phyloP scores from a whole-genome alignment of 1,140 invertebrate species.

The Pachypeltis micranthus region DNA sequence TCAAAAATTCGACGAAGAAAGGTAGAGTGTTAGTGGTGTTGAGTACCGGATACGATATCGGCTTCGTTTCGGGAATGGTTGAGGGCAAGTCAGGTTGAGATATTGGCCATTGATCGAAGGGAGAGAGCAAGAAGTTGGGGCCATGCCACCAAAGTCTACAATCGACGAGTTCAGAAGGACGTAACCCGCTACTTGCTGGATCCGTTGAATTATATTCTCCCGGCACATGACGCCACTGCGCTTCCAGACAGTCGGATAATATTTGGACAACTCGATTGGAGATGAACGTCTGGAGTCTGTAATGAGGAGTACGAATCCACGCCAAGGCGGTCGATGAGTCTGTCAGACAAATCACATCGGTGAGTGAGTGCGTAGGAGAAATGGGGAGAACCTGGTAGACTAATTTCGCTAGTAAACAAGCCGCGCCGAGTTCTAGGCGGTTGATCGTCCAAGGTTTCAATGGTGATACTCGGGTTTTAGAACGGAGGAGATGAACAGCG shows the following conservation, averaged over 20 bases:
- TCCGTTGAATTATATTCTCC: background rate
- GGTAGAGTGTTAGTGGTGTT: no score
- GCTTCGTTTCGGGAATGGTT: no score
- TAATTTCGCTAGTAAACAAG: slow-evolving; percentile 27
- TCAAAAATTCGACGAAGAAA: no score
- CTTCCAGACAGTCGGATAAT: background rate
- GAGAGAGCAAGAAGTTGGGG: background rate
- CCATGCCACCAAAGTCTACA: background rate
- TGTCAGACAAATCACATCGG: slow-evolving; percentile 16
- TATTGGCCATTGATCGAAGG: no score
- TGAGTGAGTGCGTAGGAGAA: background rate
- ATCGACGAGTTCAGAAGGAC: background rate
- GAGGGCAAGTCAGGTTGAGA: no score
- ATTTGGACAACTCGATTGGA: background rate
- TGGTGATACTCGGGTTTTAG: slow-evolving; percentile 35
- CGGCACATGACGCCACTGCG: background rate
- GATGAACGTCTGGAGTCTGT: no score
- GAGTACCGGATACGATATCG: no score
- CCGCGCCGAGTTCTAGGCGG: slow-evolving; percentile 31
- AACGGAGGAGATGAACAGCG: slow-evolving; percentile 28
- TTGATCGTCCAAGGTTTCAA: no score
- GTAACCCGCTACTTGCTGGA: background rate
- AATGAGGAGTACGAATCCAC: slow-evolving; percentile 30
- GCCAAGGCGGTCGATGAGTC: slow-evolving; percentile 23
- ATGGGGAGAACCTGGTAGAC: slow-evolving; percentile 1